Conservation (phyloP, 2,888 invertebrate species). For the Marasmarcha lunaedactyla region DNA sequence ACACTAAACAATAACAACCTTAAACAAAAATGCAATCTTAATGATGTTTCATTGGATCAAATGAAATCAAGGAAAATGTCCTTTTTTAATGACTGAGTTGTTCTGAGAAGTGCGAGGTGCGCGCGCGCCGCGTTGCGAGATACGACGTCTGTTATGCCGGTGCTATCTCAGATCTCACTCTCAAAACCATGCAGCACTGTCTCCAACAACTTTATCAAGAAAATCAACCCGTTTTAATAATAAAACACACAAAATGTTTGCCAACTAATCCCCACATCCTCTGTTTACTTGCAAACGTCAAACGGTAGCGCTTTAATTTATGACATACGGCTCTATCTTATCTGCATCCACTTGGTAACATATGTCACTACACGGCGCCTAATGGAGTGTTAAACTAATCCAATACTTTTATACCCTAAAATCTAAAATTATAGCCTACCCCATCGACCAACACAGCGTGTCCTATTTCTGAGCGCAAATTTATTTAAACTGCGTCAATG, state of each 20-base stretch:
- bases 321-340: conserved; percentile 69
- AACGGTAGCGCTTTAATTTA: conserved; percentile 60
- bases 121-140: conserved; percentile 18
- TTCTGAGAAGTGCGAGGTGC: conserved; percentile 10
- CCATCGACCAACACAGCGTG: conserved; percentile 37
- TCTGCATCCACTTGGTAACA: conserved; percentile 60
- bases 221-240: conserved; percentile 45
- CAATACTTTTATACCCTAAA: conserved; percentile 53
- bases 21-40: too few relatives aligned
- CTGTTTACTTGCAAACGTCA: conserved; percentile 49
- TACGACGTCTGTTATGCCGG: conserved; percentile 22
- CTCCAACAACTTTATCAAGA: conserved; percentile 48
- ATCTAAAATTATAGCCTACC: conserved; percentile 34
- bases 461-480: conserved; percentile 24
- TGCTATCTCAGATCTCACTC: conserved; percentile 50
- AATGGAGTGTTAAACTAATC: conserved; percentile 54
- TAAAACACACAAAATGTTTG: conserved; percentile 45
- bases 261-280: conserved; percentile 50
- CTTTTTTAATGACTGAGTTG: too few relatives aligned
- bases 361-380: conserved; percentile 50
- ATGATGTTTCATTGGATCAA: too few relatives aligned
- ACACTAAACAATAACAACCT: too few relatives aligned
- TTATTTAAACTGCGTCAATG: conserved; percentile 19
- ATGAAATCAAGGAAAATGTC: too few relatives aligned
- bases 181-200: conserved; percentile 24